Conservation (phyloP, 2,113 vertebrate species). For the Corynorhinus townsendii region DNA sequence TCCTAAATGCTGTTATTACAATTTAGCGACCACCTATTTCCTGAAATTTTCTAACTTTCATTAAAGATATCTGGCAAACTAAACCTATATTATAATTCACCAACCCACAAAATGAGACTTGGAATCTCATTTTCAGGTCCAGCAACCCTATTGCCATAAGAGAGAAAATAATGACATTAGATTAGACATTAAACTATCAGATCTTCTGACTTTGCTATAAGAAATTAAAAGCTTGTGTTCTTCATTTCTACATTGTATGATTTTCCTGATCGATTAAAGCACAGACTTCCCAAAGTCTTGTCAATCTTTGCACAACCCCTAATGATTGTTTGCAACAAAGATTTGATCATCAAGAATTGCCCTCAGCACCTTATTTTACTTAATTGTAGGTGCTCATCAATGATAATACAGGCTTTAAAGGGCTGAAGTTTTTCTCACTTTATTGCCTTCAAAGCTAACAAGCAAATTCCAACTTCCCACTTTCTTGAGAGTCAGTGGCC, state of each 20-base stretch:
- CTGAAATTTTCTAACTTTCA: neutral
- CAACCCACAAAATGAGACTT: neutral
- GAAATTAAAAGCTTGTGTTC: neutral
- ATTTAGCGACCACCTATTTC: neutral
- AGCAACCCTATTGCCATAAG: neutral
- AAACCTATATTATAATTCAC: neutral
- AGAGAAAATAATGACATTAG: neutral
- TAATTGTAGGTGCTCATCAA: neutral
- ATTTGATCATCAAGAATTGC: neutral
- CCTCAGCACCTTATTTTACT: neutral
- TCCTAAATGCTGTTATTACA: neutral
- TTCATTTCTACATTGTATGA: neutral
- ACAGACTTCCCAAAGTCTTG: neutral
- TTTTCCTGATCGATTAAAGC: neutral
- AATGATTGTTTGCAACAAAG: neutral
- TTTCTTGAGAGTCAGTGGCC: neutral
- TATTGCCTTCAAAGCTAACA: neutral
- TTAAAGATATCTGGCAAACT: neutral
- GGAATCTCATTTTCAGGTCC: neutral
- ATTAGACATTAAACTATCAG: neutral
- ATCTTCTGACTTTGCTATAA: neutral
- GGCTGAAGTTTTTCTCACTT: neutral
- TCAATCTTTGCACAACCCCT: neutral
- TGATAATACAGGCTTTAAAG: neutral
- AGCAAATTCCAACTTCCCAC: neutral